These are phyloP conservation scores for Xanthorhoe spadicearia DNA, from an alignment of 2,888 invertebrate species.

Conservation along the genomic window DNA sequence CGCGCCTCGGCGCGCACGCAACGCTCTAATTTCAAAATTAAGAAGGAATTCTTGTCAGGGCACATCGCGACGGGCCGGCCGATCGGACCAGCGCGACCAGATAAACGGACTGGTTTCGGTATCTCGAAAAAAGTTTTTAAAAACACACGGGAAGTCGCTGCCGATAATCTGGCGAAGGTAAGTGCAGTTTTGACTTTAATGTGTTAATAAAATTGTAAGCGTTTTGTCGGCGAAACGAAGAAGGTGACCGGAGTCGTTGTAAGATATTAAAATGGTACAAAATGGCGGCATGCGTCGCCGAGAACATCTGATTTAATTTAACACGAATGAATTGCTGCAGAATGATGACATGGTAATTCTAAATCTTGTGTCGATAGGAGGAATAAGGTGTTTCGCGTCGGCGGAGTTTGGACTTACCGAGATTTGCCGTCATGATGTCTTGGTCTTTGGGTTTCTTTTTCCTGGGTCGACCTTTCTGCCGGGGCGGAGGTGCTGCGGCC, in stretches of 20 bases:
- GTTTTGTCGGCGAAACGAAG: slow-evolving; percentile 75
- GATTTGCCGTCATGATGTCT: slow-evolving; percentile 93
- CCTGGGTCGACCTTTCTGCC: slow-evolving; percentile 96
- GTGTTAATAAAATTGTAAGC: slow-evolving; percentile 83
- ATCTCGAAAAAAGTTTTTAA: slow-evolving; percentile 70
- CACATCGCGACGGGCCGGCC: slow-evolving; percentile 43
- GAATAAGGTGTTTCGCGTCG: slow-evolving; percentile 37
- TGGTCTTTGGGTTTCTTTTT: slow-evolving; percentile 97
- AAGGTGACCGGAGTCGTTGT: slow-evolving; percentile 57
- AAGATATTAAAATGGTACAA: slow-evolving; percentile 55
- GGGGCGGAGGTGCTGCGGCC: slow-evolving; percentile 85
- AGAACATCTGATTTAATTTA: slow-evolving; percentile 38
- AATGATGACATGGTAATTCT: slow-evolving; percentile 13
- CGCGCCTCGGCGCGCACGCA: slow-evolving; percentile 51
- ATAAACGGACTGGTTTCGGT: slow-evolving; percentile 80
- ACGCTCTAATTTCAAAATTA: slow-evolving; percentile 67
- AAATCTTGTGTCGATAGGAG: slow-evolving; percentile 29
- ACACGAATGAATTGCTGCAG: slow-evolving; percentile 37
- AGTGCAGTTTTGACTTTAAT: slow-evolving; percentile 84
- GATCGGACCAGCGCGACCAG: slow-evolving; percentile 60
- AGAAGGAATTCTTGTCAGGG: slow-evolving; percentile 65
- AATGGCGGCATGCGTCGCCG: slow-evolving; percentile 53
- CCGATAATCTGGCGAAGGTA: slow-evolving; percentile 79
- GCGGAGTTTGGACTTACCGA: slow-evolving; percentile 86
- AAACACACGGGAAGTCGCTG: slow-evolving; percentile 77